Evolutionary conservation across 2,797 vertebrate species (phyloP).

Genomic region (Oryzias sinensis): DNA sequence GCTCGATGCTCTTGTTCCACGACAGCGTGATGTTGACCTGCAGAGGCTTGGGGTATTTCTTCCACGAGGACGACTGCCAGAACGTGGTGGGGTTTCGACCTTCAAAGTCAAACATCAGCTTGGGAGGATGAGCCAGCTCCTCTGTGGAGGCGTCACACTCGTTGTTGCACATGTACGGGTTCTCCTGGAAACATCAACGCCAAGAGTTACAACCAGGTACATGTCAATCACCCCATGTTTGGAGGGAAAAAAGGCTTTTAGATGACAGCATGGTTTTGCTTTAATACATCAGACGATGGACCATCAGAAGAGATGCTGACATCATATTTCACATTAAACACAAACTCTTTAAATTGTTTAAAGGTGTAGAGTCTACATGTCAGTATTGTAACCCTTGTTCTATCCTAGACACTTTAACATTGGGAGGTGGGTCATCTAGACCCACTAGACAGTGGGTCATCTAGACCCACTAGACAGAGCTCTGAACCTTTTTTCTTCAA

Average conservation of each 20-base stretch:
- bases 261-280: too few species aligned
- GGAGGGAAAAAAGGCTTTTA: neutral
- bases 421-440: too few species aligned
- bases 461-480: too few species aligned
- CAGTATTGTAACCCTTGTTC: too few species aligned
- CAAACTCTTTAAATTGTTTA: too few species aligned
- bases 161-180: conserved; percentile 99
- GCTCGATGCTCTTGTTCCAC: conserved; percentile 98
- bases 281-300: too few species aligned
- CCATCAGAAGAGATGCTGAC: too few species aligned
- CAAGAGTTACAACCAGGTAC: neutral
- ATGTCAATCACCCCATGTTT: conserved; percentile 13
- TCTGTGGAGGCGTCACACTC: conserved; percentile 93
- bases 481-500: too few species aligned
- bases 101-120: conserved; percentile 97
- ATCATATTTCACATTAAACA: too few species aligned
- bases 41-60: conserved; percentile 92
- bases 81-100: conserved; percentile 95
- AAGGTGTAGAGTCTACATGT: too few species aligned
- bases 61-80: conserved; percentile 98
- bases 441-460: too few species aligned
- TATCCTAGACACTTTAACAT: too few species aligned
- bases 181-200: conserved; percentile 78
- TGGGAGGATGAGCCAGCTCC: conserved; percentile 93
- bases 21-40: conserved; percentile 95